Evolutionary conservation across 2,113 vertebrate species (phyloP), one percentile per base, ranked within the genome.

Genomic region (Larimichthys crocea): DNA sequence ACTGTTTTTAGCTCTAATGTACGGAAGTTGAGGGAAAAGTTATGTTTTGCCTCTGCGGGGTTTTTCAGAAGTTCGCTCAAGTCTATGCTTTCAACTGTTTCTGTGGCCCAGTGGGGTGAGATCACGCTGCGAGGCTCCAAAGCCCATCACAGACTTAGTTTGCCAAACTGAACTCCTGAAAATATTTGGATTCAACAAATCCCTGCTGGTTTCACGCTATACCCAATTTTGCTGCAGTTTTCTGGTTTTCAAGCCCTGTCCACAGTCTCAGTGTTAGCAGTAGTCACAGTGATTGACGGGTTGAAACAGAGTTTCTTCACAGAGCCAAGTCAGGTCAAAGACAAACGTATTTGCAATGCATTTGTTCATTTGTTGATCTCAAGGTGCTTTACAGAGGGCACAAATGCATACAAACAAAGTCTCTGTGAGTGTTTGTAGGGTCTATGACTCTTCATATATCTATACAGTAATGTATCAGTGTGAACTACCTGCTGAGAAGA

Each of bases 161-260:
- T 90, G 78, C 61, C 57, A 81, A 86, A 67, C 31, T 69, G 65
- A 90, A 76, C 74, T 82, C 52, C 61, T 59, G 48, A 81, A 87
- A 79, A 83, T 86, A 76, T 90, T 87, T 84, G 79, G 71, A 88
- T 82, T 82, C 50, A 70, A 75, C 86, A 76, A 72, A 81, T 65
- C 77, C 74, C 84, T 31, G 56, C 53, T 69, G 85, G 56, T 68
- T 74, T 76, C 60, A 82, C 16, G 56, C 79, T 74, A 53, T 48
- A 50, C 26, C 44, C 64, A 44, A 17, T 48, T 87, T 79, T 55
- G 62, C 65, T 67, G 49, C 66, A 64, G 55, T 44, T 2, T 46
- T 61, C 11, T 79, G 48, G 40, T 82, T 80, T 52, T 62, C 44
- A 57, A 84, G 29, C 9, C 53, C 29, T 60, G 68, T 63, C 69